Base-by-base conservation (phyloP, 2,888 invertebrate species). In the Scrobipalpa atriplicella region DNA sequence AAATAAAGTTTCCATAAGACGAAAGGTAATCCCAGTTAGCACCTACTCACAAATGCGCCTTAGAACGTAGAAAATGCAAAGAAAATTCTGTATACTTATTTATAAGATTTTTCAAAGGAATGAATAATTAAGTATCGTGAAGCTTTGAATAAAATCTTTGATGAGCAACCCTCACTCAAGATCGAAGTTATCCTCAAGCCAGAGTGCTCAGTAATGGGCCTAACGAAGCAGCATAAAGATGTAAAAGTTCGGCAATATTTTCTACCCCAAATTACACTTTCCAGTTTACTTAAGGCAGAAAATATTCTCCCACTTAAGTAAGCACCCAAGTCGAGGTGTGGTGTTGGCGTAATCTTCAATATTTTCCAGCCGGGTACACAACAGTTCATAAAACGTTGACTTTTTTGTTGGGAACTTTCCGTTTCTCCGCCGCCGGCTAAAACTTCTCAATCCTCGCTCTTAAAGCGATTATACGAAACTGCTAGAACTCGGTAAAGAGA, bases 401-500 rank as follows among this genome's bases (percentile, higher is more conserved):
- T 58, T 58, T 67, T 62, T 68, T 66, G 62, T 67, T 70, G 62
- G 66, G 64, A 69, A 67, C 68, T 64, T 66, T 68, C 70, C 62
- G 62, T 64, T 65, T 16, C 39, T 39, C 56, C 43, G 62, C 66
- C 66, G 52, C 56, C 36, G 68, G 67, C 52, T 16, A n/a, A 60
- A 69, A 69, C 68, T 69, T 69, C 16, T 36, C 65, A 62, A 65
- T 64, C 66, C 67, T 51, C 64, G 64, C 62, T 41, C 67, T 66
- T 67, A 64, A 69, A 69, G 62, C 64, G 66, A 66, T 67, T 69
- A 66, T 67, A 64, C 56, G 10, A 64, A 66, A 66, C 62, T 43
- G 65, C 63, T 66, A 69, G 64, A 72, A 69, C 68, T 71, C 62
- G 61, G 62, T 68, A 66, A 70, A 68, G 68, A 69, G 71, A 70